Evolutionary conservation across 1,140 invertebrate species (phyloP).

Genomic region (Cyrtorhinus lividipennis): DNA sequence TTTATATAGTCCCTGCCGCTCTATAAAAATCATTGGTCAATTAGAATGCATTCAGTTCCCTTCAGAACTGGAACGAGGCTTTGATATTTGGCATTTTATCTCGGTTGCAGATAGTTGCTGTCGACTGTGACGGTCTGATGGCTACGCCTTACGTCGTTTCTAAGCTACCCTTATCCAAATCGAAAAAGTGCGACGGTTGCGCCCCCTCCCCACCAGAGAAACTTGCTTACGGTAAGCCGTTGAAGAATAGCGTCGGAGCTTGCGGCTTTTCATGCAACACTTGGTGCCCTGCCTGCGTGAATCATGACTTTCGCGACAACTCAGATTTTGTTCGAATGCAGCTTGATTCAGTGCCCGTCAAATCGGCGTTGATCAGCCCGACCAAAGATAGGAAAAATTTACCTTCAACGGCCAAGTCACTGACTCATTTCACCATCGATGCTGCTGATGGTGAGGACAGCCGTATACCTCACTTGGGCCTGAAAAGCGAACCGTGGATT

Average conservation of each 20-base stretch:
- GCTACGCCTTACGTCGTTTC: constrained; percentile 12
- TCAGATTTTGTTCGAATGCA: background rate
- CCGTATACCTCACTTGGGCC: background rate
- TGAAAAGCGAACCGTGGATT: constrained; percentile 5
- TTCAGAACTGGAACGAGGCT: no score
- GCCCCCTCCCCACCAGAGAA: background rate
- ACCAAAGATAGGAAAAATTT: background rate
- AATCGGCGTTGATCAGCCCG: background rate
- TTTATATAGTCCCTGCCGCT: no score
- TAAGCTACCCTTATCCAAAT: background rate
- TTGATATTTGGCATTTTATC: no score
- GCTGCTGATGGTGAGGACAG: background rate
- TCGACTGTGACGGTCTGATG: background rate
- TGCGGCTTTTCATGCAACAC: constrained; percentile 18
- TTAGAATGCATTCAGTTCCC: no score
- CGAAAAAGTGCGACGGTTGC: constrained; percentile 3
- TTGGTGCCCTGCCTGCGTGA: constrained; percentile 17
- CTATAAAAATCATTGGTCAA: no score
- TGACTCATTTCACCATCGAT: background rate
- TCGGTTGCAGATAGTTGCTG: background rate
- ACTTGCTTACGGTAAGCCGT: background rate
- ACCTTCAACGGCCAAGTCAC: background rate
- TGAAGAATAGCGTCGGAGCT: background rate
- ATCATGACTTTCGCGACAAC: constrained; percentile 1
- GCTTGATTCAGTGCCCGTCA: background rate